Conservation (phyloP, 2,113 vertebrate species). For the Eolophus roseicapilla region DNA sequence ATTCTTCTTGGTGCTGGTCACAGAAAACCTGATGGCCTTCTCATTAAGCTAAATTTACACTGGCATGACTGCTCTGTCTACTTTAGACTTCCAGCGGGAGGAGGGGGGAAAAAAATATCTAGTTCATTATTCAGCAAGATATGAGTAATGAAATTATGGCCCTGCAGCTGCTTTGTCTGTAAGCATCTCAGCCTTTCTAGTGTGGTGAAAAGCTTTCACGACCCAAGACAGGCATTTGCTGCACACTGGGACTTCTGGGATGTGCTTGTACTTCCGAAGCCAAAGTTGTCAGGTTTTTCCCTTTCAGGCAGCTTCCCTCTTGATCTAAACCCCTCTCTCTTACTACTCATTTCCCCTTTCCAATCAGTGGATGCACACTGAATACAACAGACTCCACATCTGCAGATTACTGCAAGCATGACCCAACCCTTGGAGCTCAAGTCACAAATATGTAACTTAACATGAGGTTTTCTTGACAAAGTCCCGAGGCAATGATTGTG, state of each 20-base stretch:
- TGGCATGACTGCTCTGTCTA: background rate
- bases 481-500: background rate
- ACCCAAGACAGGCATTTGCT: background rate
- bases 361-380: background rate
- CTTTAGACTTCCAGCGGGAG: background rate
- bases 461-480: background rate
- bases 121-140: background rate
- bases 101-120: background rate
- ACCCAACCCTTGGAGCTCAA: background rate
- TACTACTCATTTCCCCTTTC: background rate
- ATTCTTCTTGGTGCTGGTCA: background rate
- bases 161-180: background rate
- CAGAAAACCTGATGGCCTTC: background rate
- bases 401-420: background rate
- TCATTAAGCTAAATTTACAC: conserved; percentile 4
- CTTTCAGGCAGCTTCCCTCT: background rate
- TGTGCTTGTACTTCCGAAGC: background rate
- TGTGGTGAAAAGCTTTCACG: background rate
- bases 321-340: background rate
- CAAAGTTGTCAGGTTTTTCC: background rate
- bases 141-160: background rate
- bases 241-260: background rate
- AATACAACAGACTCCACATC: background rate
- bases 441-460: background rate
- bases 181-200: background rate